A percentile compares a stretch with the other conserved stretches of the same genome.
phyloP scores from a whole-genome alignment of 2,888 invertebrate species.

The Drosophila koepferae region DNA sequence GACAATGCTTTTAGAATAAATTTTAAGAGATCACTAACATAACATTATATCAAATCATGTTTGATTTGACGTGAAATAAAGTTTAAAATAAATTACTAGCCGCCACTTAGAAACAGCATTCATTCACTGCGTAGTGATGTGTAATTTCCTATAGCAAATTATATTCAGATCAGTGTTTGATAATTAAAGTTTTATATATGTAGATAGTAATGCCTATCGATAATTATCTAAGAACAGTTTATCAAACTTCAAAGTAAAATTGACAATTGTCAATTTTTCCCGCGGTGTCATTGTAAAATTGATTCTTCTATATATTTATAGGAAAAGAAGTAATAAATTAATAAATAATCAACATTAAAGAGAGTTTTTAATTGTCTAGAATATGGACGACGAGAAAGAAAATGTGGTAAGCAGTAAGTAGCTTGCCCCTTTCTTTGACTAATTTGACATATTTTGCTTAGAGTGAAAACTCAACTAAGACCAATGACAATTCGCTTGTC shows the following conservation, averaged over 20 bases:
- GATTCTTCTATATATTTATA: too few relatives aligned
- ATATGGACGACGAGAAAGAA: constrained; percentile 89
- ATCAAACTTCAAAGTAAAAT: constrained; percentile 2
- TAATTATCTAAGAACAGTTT: background rate
- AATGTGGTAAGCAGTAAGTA: constrained; percentile 87
- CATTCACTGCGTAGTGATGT: background rate
- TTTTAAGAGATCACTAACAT: background rate
- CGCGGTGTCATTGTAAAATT: background rate
- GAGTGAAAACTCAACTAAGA: constrained; percentile 8
- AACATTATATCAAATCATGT: too few relatives aligned
- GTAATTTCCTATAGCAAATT: background rate
- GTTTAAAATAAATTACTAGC: background rate
- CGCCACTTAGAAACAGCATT: background rate
- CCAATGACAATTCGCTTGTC: constrained; percentile 59
- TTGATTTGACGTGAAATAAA: background rate
- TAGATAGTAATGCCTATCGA: background rate
- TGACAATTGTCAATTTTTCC: background rate
- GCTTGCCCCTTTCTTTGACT: background rate
- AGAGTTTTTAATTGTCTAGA: constrained; percentile 85
- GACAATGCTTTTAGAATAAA: background rate
- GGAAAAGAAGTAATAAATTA: background rate
- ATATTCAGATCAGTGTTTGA: background rate
- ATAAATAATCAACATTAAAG: background rate
- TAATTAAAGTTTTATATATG: background rate
- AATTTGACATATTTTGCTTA: background rate